A percentile compares a stretch with the other conserved stretches of the same genome.
Evolutionary conservation across 1,140 invertebrate genomes (phyloP).

Genomic region (Whitmania pigra): DNA sequence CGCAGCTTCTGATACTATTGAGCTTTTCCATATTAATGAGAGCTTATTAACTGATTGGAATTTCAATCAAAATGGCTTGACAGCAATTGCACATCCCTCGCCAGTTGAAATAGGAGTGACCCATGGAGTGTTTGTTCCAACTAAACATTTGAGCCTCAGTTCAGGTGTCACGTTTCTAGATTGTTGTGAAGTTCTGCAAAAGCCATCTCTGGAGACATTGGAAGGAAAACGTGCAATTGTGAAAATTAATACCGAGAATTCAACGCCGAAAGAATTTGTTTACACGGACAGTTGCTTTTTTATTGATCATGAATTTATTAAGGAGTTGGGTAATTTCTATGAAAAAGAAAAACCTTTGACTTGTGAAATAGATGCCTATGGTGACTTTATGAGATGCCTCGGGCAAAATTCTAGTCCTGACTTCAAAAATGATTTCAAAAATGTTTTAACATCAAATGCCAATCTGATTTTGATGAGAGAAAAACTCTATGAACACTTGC

Average conservation of each 20-base stretch:
- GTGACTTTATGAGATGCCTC: slow-evolving; percentile 45
- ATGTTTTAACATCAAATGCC: slow-evolving; percentile 31
- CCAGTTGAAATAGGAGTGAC: slow-evolving; percentile 37
- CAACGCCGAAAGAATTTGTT: slow-evolving; percentile 24
- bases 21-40: slow-evolving; percentile 36
- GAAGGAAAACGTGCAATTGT: slow-evolving; percentile 36
- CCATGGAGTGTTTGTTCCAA: slow-evolving; percentile 45
- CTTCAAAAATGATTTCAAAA: slow-evolving; percentile 34
- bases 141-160: slow-evolving; percentile 22
- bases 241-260: slow-evolving; percentile 17
- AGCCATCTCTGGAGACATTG: slow-evolving; percentile 40
- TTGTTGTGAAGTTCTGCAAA: slow-evolving; percentile 44
- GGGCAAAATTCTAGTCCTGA: slow-evolving; percentile 34
- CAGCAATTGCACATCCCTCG: slow-evolving; percentile 44
- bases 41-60: slow-evolving; percentile 27
- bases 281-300: slow-evolving; percentile 46
- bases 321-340: slow-evolving; percentile 37
- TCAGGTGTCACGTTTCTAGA: slow-evolving; percentile 27
- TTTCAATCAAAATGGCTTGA: slow-evolving; percentile 39
- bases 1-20: slow-evolving; percentile 44
- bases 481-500: slow-evolving; percentile 35
- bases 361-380: slow-evolving; percentile 46
- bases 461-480: slow-evolving; percentile 30
- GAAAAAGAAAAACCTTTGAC: slow-evolving; percentile 32
- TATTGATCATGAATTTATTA: slow-evolving; percentile 39